Conservation (phyloP, 2,113 vertebrate genomes). For the Ginglymostoma cirratum region DNA sequence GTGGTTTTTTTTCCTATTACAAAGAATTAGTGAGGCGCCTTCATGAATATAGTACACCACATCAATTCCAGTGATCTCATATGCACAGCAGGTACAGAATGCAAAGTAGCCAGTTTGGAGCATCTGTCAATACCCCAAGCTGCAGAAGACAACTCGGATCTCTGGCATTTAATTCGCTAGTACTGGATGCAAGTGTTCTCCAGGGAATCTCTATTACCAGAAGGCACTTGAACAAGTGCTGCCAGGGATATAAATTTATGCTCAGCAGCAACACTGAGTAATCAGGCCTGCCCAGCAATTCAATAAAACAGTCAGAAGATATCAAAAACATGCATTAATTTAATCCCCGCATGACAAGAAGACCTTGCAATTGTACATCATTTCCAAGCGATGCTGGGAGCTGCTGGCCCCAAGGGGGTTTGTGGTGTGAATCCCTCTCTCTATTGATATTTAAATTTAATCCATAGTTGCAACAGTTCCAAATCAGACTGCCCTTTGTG, state of each 20-base stretch:
- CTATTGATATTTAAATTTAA: constrained; percentile 8
- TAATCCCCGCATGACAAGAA: constrained; percentile 9
- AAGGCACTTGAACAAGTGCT: constrained; percentile 45
- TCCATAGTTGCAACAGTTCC: not conserved
- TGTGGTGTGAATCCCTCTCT: not conserved
- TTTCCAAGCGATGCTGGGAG: not conserved
- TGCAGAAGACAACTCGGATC: constrained; percentile 41
- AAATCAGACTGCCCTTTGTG: not conserved
- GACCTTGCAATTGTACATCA: not conserved
- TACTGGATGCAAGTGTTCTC: constrained; percentile 45
- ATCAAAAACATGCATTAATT: constrained; percentile 35
- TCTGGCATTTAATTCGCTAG: constrained; percentile 46
- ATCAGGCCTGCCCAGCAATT: constrained; percentile 48
- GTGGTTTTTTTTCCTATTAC: constrained; percentile 40
- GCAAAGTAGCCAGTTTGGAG: constrained; percentile 45
- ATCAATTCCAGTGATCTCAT: constrained; percentile 42
- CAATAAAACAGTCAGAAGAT: constrained; percentile 47
- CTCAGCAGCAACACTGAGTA: constrained; percentile 10
- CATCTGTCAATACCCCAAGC: constrained; percentile 54
- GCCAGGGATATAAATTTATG: constrained; percentile 46
- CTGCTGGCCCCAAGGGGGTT: no score
- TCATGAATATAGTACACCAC: constrained; percentile 22
- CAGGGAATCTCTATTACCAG: constrained; percentile 47
- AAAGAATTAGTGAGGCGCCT: constrained; percentile 28
- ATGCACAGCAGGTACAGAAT: constrained; percentile 46